Conservation (phyloP, 2,797 vertebrate species). For the Phataginus tetradactyla region DNA sequence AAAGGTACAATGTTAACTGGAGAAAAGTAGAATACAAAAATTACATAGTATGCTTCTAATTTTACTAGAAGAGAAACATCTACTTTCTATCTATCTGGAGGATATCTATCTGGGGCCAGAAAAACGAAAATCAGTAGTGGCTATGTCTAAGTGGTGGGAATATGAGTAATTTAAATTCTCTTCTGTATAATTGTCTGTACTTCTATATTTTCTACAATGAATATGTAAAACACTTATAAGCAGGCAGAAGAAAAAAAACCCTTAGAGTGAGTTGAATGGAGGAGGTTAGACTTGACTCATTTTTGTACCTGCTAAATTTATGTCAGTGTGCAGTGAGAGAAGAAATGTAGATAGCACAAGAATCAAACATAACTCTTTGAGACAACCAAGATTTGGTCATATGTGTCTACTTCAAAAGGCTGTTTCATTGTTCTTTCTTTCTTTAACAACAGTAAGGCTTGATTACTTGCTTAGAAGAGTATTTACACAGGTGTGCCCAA, state of each 20-base stretch:
- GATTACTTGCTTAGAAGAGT: constrained; percentile 5
- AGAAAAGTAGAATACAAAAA: constrained; percentile 4
- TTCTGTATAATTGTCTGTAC: not conserved
- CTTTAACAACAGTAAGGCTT: constrained; percentile 11
- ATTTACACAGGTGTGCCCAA: constrained; percentile 34
- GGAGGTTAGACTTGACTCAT: not conserved
- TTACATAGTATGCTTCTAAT: not conserved
- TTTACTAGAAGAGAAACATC: not conserved
- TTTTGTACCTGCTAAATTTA: not conserved
- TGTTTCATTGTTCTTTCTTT: not conserved
- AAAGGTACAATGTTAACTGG: not conserved
- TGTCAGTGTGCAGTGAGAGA: constrained; percentile 34
- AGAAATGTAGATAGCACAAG: constrained; percentile 29
- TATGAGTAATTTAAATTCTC: constrained; percentile 14
- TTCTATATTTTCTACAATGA: not conserved
- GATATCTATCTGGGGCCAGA: not conserved
- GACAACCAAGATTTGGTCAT: constrained; percentile 32
- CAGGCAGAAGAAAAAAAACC: not conserved
- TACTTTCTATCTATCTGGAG: not conserved
- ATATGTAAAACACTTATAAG: not conserved
- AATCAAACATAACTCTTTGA: constrained; percentile 50
- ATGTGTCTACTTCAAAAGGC: constrained; percentile 50
- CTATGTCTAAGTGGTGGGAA: not conserved
- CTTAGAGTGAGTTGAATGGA: not conserved
- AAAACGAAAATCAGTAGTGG: not conserved